phyloP scores from a whole-genome alignment of 1,140 invertebrate species.

The Hyphantria cunea region DNA sequence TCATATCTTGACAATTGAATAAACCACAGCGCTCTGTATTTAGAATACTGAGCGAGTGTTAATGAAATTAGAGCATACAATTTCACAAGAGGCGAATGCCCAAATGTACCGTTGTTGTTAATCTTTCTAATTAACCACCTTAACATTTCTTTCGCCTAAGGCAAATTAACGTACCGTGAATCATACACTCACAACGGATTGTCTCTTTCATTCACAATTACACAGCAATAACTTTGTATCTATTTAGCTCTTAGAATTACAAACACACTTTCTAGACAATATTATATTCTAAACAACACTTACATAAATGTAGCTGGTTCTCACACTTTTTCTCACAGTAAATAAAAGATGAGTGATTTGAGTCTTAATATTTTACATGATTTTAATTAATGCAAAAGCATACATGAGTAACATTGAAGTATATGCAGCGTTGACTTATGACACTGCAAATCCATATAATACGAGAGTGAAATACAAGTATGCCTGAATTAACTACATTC shows the following conservation, averaged over 20 bases:
- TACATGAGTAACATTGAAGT: neutral
- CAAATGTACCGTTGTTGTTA: slow-evolving; percentile 24
- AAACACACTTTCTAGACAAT: slow-evolving; percentile 13
- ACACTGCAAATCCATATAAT: no score
- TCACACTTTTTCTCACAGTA: slow-evolving; percentile 2
- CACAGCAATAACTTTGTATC: slow-evolving; percentile 11
- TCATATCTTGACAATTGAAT: neutral
- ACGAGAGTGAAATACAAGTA: no score
- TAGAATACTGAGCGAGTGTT: slow-evolving; percentile 13
- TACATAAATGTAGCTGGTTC: neutral
- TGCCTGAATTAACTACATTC: no score
- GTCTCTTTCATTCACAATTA: slow-evolving; percentile 24
- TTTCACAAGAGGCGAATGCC: slow-evolving; percentile 11
- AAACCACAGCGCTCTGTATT: slow-evolving; percentile 16
- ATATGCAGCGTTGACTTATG: no score
- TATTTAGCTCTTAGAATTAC: neutral
- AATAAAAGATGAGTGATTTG: neutral
- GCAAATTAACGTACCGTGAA: slow-evolving; percentile 9
- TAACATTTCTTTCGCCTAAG: slow-evolving; percentile 13
- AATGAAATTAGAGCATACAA: slow-evolving; percentile 26
- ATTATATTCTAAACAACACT: neutral
- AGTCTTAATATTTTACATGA: neutral
- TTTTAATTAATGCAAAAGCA: neutral
- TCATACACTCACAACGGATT: slow-evolving; percentile 2
- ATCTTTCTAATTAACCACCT: slow-evolving; percentile 28